These are phyloP conservation scores for Enteromius fasciolatus DNA, from an alignment of 2,797 vertebrate species.

Conservation along the genomic window DNA sequence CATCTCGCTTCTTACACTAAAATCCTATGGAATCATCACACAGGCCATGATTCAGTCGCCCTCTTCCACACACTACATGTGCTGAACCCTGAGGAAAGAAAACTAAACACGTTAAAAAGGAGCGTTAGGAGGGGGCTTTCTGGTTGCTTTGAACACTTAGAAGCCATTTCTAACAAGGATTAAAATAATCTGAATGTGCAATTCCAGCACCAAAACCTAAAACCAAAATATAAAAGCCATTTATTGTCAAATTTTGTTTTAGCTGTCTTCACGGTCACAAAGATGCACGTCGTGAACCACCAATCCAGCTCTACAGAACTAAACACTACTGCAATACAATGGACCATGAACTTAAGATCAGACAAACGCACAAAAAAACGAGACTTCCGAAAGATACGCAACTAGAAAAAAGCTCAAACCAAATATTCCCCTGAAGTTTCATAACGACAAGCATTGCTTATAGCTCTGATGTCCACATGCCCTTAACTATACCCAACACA, in stretches of 20 bases:
- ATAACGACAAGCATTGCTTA: slow-evolving; percentile 64
- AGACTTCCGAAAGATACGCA: not conserved
- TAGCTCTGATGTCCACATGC: slow-evolving; percentile 42
- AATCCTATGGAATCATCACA: slow-evolving; percentile 17
- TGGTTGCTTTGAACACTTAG: not conserved
- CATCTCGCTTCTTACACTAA: slow-evolving; percentile 2
- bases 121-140: not conserved
- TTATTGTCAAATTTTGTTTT: not conserved
- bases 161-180: slow-evolving; percentile 1
- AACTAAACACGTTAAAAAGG: slow-evolving; percentile 28
- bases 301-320: slow-evolving; percentile 7
- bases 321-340: not conserved
- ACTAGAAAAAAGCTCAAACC: slow-evolving; percentile 6
- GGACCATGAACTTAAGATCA: slow-evolving; percentile 13
- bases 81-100: slow-evolving; percentile 2
- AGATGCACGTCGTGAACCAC: not conserved
- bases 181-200: slow-evolving; percentile 42
- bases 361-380: not conserved
- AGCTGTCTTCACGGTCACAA: not conserved
- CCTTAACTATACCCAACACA: slow-evolving; percentile 35
- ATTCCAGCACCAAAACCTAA: slow-evolving; percentile 53
- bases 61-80: not conserved
- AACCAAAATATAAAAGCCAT: slow-evolving; percentile 42
- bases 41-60: not conserved
- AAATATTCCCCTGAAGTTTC: not conserved